Evolutionary conservation across 2,888 invertebrate species (phyloP), one percentile per base, ranked within the genome.

Genomic region (Drosophila subquinaria): DNA sequence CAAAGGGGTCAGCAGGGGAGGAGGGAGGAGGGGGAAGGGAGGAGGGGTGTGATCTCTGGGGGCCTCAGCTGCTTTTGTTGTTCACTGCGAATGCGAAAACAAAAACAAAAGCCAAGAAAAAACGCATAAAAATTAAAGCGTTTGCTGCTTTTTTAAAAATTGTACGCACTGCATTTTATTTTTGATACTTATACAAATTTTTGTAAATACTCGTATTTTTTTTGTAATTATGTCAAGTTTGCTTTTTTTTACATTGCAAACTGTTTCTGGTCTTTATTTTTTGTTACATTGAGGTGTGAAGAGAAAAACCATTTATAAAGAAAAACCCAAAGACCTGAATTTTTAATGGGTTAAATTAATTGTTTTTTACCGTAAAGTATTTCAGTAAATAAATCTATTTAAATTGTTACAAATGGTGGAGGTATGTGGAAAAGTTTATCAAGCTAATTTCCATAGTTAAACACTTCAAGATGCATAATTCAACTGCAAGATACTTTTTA

Each of bases 221-320:
- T 89, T 72, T 81, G 68, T 78, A 84, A 89, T 87, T 87, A 65
- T 83, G 83, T 83, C 83, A 83, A 83, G 83, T 89, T 87, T 89
- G 89, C 71, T 87, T 66, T 77, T 85, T 83, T 82, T 66, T 67
- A 43, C 38, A 65, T 20, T 17, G 10, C 55, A 11, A 55, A 53
- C 3, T 9, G 53, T 33, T 42, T 52, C 42, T 57, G 47, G 30
- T 30, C 8, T 30, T 27, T 36, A 27, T 70, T 70, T 72, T 53
- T 71, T 74, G 20, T 53, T 64, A 48, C 51, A 61, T 53, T 68
- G 64, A 74, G 82, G 72, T 76, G 77, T 52, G 77, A 80, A 78
- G 60, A 63, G 63, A 63, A 69, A 66, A 64, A 50, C 42, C 42
- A 42, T 63, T 81, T 63, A 52, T 47, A n/a, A 66, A 71, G 30